phyloP scores from a whole-genome alignment of 2,888 invertebrate genomes.

The Nomada ferruginata region DNA sequence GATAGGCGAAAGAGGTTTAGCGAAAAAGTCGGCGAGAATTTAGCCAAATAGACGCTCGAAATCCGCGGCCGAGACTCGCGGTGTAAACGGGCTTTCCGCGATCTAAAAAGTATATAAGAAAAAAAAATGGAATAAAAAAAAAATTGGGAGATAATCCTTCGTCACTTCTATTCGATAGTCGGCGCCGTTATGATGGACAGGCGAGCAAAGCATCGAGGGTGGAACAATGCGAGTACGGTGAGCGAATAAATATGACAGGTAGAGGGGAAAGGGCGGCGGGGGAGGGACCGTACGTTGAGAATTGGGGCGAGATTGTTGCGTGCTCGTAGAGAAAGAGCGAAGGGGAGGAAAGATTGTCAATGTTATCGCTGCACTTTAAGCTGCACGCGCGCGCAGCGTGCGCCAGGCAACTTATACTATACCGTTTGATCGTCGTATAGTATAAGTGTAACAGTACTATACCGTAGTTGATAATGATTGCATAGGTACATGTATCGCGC shows the following conservation, averaged over 20 bases:
- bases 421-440: slow-evolving; percentile 77
- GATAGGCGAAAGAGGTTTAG: too few relatives aligned
- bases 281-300: neutral
- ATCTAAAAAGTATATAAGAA: slow-evolving; percentile 22
- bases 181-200: slow-evolving; percentile 24
- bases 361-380: slow-evolving; percentile 64
- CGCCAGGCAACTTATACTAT: slow-evolving; percentile 68
- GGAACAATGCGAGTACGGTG: too few relatives aligned
- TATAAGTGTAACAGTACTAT: slow-evolving; percentile 69
- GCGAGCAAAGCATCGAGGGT: slow-evolving; percentile 1
- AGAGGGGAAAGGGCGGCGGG: neutral
- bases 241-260: neutral
- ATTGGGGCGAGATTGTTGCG: slow-evolving; percentile 1
- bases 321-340: slow-evolving; percentile 29
- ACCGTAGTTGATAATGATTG: slow-evolving; percentile 71
- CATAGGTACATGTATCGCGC: slow-evolving; percentile 71
- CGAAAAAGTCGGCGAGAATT: neutral
- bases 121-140: slow-evolving; percentile 20
- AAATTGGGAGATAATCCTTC: slow-evolving; percentile 30
- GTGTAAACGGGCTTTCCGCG: slow-evolving; percentile 55
- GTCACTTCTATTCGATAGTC: slow-evolving; percentile 41
- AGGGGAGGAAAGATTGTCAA: slow-evolving; percentile 36
- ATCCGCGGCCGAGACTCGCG: slow-evolving; percentile 42
- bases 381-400: slow-evolving; percentile 44
- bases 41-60: neutral